Conservation (phyloP, 2,797 vertebrate genomes). For the Enteromius paludinosus region DNA sequence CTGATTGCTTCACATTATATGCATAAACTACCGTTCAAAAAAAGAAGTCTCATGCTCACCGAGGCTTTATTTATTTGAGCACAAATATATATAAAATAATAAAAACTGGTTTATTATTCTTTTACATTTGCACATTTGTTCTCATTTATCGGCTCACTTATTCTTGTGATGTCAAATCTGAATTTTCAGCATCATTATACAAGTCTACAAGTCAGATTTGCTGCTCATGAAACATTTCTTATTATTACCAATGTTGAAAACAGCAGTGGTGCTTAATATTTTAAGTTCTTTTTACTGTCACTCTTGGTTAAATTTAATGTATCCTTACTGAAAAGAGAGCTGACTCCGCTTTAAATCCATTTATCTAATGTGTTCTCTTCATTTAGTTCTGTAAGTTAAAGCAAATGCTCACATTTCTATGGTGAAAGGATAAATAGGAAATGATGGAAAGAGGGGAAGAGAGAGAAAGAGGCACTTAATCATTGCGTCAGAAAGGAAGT, state of each 20-base stretch:
- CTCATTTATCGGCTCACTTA: no score
- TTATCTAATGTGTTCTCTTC: not conserved
- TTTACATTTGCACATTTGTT: no score
- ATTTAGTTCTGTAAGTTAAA: not conserved
- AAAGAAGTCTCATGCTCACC: not conserved
- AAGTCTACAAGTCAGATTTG: not conserved
- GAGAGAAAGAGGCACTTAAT: slow-evolving; percentile 40
- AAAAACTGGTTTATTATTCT: no score
- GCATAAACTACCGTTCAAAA: not conserved
- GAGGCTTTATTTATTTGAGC: not conserved
- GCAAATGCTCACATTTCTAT: not conserved
- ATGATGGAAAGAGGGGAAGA: not conserved
- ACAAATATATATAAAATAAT: not conserved
- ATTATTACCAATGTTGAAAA: not conserved
- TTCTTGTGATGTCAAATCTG: not conserved
- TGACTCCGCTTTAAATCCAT: not conserved
- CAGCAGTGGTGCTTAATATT: not conserved
- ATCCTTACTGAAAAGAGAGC: not conserved
- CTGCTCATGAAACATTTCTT: not conserved
- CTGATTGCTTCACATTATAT: not conserved
- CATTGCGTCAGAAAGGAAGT: slow-evolving; percentile 30
- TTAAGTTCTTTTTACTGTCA: not conserved
- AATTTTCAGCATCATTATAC: not conserved
- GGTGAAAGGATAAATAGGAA: not conserved
- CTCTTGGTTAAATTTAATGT: not conserved